Evolutionary conservation across 2,113 vertebrate genomes (phyloP).

Genomic region (Polypterus senegalus): DNA sequence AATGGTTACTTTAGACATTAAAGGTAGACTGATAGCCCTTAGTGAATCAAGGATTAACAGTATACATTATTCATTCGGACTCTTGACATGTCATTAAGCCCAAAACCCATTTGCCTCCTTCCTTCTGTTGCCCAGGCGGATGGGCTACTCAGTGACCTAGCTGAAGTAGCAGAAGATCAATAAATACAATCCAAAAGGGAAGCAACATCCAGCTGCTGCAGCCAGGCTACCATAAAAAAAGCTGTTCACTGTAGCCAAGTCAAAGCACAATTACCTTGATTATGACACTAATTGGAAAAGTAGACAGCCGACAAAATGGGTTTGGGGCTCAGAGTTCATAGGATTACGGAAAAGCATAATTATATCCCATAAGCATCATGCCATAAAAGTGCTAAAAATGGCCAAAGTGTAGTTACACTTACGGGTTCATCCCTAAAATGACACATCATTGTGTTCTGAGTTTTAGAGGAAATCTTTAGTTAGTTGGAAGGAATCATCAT

Average conservation of each 20-base stretch:
- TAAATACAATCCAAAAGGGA: constrained; percentile 28
- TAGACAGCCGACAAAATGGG: neutral
- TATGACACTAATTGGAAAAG: constrained; percentile 5
- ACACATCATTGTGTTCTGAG: neutral
- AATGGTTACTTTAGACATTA: constrained; percentile 45
- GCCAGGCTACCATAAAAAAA: constrained; percentile 3
- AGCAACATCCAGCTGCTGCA: neutral
- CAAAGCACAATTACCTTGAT: neutral
- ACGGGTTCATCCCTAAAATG: neutral
- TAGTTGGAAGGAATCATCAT: no score
- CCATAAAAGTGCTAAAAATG: neutral
- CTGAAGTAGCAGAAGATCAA: constrained; percentile 36
- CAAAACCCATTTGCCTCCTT: constrained; percentile 34
- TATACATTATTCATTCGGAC: constrained; percentile 46
- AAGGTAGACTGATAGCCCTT: constrained; percentile 39
- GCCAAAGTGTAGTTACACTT: neutral
- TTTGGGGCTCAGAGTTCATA: neutral
- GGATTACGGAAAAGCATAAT: neutral
- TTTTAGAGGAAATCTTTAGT: neutral
- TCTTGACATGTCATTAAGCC: constrained; percentile 40
- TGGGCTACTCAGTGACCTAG: constrained; percentile 25
- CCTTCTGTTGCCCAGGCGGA: constrained; percentile 23
- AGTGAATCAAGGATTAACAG: constrained; percentile 31
- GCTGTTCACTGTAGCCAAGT: neutral
- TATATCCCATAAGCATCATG: neutral